phyloP scores from a whole-genome alignment of 92 coral and sea anemone species.

The Parazoanthus atlanticus region DNA sequence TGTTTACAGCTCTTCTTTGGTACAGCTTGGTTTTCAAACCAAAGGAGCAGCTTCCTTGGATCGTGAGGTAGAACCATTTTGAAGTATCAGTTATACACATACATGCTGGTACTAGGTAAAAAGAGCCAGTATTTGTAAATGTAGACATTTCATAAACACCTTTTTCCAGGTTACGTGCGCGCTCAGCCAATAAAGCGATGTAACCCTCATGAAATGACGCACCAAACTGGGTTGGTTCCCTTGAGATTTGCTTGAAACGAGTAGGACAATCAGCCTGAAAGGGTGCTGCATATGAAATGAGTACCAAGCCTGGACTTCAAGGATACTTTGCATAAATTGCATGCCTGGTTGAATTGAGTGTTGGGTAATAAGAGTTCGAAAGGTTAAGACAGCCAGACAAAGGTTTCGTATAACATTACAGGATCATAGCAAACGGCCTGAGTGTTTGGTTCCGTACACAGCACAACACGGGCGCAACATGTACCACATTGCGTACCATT shows the following conservation, averaged over 20 bases:
- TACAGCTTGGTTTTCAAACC: not conserved
- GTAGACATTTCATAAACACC: not conserved
- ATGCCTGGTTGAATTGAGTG: conserved; percentile 11
- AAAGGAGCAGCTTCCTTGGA: too few relatives aligned
- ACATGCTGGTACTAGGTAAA: not conserved
- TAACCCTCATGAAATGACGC: not conserved
- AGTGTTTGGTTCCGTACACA: not conserved
- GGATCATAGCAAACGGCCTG: not conserved
- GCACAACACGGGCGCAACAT: conserved; percentile 21
- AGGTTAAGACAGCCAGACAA: conserved; percentile 11
- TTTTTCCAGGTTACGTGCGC: not conserved
- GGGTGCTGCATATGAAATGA: not conserved
- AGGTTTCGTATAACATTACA: conserved; percentile 4
- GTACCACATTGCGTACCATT: conserved; percentile 74
- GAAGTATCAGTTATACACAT: too few relatives aligned
- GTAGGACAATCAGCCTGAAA: not conserved
- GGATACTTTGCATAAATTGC: conserved; percentile 14
- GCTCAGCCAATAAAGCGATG: conserved; percentile 1
- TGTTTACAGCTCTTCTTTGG: not conserved
- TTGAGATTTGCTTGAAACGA: not conserved
- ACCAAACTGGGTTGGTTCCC: not conserved
- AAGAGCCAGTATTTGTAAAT: not conserved
- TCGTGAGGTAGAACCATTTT: too few relatives aligned
- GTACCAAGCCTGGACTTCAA: not conserved
- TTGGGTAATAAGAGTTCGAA: not conserved